These are phyloP conservation scores for Dryoscopus gambensis DNA, from an alignment of 2,113 vertebrate species.

Conservation along the genomic window DNA sequence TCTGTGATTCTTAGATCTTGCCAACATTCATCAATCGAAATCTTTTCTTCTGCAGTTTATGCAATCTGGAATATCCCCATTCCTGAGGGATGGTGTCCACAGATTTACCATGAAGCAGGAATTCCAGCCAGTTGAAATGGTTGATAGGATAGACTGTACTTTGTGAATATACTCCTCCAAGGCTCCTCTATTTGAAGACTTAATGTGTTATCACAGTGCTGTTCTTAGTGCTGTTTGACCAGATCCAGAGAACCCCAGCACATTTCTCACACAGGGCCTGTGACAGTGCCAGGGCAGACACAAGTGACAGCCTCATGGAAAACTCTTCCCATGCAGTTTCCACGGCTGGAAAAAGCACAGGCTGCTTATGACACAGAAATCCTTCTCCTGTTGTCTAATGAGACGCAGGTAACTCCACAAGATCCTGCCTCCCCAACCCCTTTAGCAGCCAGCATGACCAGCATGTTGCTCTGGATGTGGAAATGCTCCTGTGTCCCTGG, in stretches of 20 bases:
- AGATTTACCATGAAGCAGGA: neutral
- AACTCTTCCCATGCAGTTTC: neutral
- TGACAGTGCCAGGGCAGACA: neutral
- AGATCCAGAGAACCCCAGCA: neutral
- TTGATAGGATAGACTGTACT: neutral
- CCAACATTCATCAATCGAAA: neutral
- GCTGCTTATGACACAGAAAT: neutral
- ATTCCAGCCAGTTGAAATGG: neutral
- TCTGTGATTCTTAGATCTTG: neutral
- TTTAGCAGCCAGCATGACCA: neutral
- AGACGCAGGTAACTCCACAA: neutral
- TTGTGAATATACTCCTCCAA: neutral
- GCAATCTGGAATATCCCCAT: neutral
- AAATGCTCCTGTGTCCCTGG: neutral
- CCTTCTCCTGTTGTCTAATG: neutral
- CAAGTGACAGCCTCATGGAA: neutral
- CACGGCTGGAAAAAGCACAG: neutral
- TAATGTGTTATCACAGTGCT: neutral
- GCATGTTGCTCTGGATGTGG: neutral
- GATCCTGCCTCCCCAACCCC: neutral
- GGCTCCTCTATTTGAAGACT: neutral
- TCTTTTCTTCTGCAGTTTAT: neutral
- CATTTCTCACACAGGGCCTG: neutral
- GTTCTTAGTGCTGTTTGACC: neutral
- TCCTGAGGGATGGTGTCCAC: neutral